Conservation (phyloP, 1,140 invertebrate genomes). For the Zaprionus africanus region DNA sequence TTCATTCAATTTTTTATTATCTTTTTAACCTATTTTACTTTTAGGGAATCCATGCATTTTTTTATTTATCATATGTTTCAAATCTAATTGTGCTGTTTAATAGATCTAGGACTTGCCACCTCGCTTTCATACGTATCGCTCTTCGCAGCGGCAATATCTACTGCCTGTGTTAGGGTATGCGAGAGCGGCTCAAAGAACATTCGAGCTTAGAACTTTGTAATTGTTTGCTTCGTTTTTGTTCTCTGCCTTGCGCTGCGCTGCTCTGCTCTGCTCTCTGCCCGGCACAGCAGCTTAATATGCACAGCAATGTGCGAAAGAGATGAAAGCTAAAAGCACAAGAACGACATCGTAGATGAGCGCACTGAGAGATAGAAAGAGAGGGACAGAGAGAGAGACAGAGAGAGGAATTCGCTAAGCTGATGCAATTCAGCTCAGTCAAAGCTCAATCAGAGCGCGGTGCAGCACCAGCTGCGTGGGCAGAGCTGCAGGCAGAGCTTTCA, state of each 20-base stretch:
- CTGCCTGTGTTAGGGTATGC: slow-evolving; percentile 1
- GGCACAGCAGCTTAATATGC: neutral
- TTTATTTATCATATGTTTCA: no score
- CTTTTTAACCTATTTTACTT: no score
- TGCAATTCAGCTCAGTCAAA: slow-evolving; percentile 5
- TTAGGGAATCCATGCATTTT: no score
- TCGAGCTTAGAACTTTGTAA: slow-evolving; percentile 40
- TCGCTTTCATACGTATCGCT: neutral
- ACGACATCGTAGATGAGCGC: neutral
- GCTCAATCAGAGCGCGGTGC: slow-evolving; percentile 4
- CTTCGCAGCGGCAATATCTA: neutral
- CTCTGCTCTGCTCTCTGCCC: neutral
- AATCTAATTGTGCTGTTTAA: no score
- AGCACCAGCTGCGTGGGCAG: neutral
- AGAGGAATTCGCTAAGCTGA: slow-evolving; percentile 11
- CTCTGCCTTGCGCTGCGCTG: neutral
- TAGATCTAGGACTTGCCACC: no score
- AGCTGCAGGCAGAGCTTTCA: slow-evolving; percentile 9
- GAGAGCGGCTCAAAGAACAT: slow-evolving; percentile 18
- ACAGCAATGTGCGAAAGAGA: neutral
- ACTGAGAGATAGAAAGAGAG: neutral
- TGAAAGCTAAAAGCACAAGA: neutral
- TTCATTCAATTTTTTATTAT: no score
- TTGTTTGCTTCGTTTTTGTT: slow-evolving; percentile 21
- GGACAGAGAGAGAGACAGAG: neutral